Conservation (phyloP, 2,113 vertebrate species). For the Seriola aureovittata region DNA sequence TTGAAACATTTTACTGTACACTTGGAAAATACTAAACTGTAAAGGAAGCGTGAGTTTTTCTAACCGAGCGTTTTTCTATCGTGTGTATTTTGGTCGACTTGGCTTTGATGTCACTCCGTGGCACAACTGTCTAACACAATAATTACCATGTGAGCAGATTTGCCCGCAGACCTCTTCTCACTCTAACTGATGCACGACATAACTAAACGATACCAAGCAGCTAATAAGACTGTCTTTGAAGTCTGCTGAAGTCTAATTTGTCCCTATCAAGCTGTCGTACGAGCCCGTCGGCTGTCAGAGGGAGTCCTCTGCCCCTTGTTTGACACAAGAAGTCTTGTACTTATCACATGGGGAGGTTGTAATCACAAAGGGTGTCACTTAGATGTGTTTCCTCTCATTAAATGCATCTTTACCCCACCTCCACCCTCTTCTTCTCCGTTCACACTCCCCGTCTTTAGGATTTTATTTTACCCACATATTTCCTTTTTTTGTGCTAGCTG, state of each 20-base stretch:
- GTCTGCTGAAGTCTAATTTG: slow-evolving; percentile 57
- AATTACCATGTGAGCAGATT: slow-evolving; percentile 52
- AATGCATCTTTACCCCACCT: background rate
- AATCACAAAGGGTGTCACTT: background rate
- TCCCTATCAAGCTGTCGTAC: slow-evolving; percentile 18
- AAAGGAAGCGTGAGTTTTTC: background rate
- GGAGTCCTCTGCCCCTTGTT: slow-evolving; percentile 18
- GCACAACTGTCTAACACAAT: slow-evolving; percentile 48
- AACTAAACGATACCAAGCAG: slow-evolving; percentile 9
- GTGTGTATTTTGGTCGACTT: slow-evolving; percentile 5
- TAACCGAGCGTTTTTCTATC: slow-evolving; percentile 14
- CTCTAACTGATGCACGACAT: slow-evolving; percentile 16
- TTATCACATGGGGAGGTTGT: background rate
- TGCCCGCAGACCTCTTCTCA: slow-evolving; percentile 25
- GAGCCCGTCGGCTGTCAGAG: slow-evolving; percentile 3
- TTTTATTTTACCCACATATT: background rate
- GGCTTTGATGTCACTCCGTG: slow-evolving; percentile 38
- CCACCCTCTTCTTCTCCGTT: background rate
- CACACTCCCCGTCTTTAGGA: background rate
- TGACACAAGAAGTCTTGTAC: slow-evolving; percentile 10
- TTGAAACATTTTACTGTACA: background rate
- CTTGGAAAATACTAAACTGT: background rate
- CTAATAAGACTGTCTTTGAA: slow-evolving; percentile 46
- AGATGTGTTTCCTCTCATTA: background rate
- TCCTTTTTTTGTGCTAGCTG: background rate